Evolutionary conservation across 2,113 vertebrate species (phyloP), one percentile per base, ranked within the genome.

Genomic region (Hippocampus abdominalis): DNA sequence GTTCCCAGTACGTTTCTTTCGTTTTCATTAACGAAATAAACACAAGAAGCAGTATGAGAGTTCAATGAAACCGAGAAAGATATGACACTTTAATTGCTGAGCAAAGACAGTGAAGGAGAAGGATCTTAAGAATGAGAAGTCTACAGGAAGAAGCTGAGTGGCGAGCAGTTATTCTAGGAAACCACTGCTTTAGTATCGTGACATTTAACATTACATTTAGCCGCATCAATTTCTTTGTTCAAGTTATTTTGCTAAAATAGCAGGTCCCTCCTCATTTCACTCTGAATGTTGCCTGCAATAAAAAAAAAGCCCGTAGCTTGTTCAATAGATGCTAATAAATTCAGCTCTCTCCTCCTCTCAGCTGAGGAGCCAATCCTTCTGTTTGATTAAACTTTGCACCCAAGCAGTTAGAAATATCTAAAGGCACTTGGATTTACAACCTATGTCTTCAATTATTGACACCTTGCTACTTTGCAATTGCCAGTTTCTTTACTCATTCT

Each of bases 341-440:
- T 66, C 76, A 72, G 71, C 81, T 71, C 75, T 53, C 77, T 83
- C 83, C 66, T 78, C 79, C 75, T 75, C 81, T 79, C 73, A 70
- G 81, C 81, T 86, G 76, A 75, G 61, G 65, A 83, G 85, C 79
- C 84, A 81, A 65, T 82, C 81, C 89, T 82, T 84, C 72, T 87
- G 86, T 88, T 89, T 91, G 82, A 89, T 87, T 89, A 85, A 89
- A 89, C 86, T 81, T 85, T 86, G 85, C 81, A 88, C 84, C 78
- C 72, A 66, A 64, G 71, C 70, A 78, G 75, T 80, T 75, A 78
- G 49, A 88, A 88, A 87, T 83, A 86, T 86, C 82, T 79, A 84
- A 82, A 81, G 69, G 76, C 84, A 80, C 75, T 86, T 80, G 74
- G 81, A 88, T 89, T 88, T 86, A 87, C 84, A 87, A 71, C 80